phyloP scores from a whole-genome alignment of 1,140 invertebrate genomes.

The Hypothenemus hampei region DNA sequence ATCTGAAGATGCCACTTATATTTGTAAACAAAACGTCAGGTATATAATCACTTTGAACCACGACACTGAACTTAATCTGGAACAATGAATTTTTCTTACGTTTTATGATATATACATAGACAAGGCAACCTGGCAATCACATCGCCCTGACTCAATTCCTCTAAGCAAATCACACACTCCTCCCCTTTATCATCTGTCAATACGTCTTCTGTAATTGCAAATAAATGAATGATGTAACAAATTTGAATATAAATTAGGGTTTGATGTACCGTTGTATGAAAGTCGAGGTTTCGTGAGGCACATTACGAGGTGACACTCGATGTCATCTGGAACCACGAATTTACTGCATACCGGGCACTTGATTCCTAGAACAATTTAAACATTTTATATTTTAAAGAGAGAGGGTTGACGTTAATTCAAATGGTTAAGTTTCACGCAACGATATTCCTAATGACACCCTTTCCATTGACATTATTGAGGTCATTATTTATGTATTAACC shows the following conservation, averaged over 20 bases:
- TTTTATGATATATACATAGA: constrained; percentile 99
- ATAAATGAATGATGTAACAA: neutral
- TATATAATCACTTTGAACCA: no score
- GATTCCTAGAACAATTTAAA: constrained; percentile 71
- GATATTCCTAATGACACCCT: neutral
- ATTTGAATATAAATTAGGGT: neutral
- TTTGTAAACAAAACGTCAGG: no score
- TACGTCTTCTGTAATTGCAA: constrained; percentile 80
- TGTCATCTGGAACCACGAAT: constrained; percentile 94
- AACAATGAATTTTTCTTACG: no score
- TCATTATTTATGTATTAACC: neutral
- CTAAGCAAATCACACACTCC: constrained; percentile 98
- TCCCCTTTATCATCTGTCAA: constrained; percentile 93
- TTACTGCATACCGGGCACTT: constrained; percentile 99
- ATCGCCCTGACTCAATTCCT: constrained; percentile 90
- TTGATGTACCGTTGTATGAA: constrained; percentile 87
- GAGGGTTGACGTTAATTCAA: no score
- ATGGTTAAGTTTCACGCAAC: no score
- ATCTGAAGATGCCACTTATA: no score
- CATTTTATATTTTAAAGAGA: no score
- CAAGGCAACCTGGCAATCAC: constrained; percentile 97
- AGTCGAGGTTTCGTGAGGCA: constrained; percentile 97
- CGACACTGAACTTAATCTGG: no score
- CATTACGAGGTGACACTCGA: constrained; percentile 98
- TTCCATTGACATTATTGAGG: neutral